phyloP scores from a whole-genome alignment of 1,140 invertebrate genomes.

The Lordiphosa stackelbergi region DNA sequence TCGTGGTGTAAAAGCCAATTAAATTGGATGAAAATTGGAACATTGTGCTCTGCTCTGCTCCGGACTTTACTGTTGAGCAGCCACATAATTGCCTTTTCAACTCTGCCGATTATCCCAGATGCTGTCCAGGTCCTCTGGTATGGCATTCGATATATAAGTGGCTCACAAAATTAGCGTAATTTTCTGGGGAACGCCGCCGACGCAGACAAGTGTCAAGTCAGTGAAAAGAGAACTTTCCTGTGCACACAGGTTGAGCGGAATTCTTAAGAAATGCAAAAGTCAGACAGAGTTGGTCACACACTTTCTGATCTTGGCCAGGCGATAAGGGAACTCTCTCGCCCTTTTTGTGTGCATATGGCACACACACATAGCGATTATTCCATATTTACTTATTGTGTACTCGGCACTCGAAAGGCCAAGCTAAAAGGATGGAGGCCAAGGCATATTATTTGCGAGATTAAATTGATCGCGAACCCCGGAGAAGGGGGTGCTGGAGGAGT shows the following conservation, averaged over 20 bases:
- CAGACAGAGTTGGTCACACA: conserved; percentile 44
- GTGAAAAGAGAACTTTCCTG: conserved; percentile 56
- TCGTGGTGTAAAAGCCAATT: conserved; percentile 70
- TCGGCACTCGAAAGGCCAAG: conserved; percentile 25
- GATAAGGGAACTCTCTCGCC: conserved; percentile 47
- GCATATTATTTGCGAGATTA: conserved; percentile 76
- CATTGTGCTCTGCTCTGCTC: conserved; percentile 18
- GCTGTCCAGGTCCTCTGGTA: conserved; percentile 20
- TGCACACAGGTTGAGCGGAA: conserved; percentile 48
- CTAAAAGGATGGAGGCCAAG: conserved; percentile 14
- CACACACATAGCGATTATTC: conserved; percentile 72
- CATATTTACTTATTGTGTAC: conserved; percentile 75
- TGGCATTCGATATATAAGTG: conserved; percentile 60
- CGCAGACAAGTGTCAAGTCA: conserved; percentile 67
- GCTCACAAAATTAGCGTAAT: conserved; percentile 68
- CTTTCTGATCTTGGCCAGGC: conserved; percentile 58
- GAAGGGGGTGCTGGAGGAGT: conserved; percentile 3
- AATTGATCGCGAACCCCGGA: conserved; percentile 66
- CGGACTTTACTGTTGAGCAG: conserved; percentile 31
- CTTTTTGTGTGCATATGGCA: conserved; percentile 51
- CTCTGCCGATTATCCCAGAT: conserved; percentile 70
- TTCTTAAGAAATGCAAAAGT: conserved; percentile 66
- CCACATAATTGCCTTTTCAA: conserved; percentile 72
- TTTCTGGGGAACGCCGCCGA: conserved; percentile 49
- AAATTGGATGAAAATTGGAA: conserved; percentile 70